Evolutionary conservation across 2,797 vertebrate species (phyloP), one percentile per base, ranked within the genome.

Genomic region (Micrastur ruficollis): DNA sequence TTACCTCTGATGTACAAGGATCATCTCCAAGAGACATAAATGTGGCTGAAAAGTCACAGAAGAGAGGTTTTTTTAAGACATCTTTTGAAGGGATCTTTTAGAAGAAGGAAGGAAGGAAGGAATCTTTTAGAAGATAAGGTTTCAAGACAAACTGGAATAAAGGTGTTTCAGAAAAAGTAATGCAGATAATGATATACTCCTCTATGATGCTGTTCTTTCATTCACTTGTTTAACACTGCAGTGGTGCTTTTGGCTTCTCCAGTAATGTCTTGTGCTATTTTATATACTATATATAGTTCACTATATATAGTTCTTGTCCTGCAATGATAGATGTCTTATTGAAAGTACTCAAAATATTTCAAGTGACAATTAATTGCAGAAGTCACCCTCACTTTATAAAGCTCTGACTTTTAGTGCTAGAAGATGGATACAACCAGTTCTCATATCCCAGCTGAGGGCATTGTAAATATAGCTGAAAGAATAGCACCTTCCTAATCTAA

Each of bases 261-360:
- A 46, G 62, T 62, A 75, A 44, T 49, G 81, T 84, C 50, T 89
- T 95, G 47, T 81, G 47, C 50, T 93, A 44, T 67, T 89, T 59
- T 76, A 34, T 73, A 55, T 49, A 61, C 49, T 93, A 80, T 55
- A 70, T 84, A 46, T 86, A 93, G 42, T 34, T 89, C 63, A 61
- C 46, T 93, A 80, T 55, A 70, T 84, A 46, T 86, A 93, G 42
- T 34, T 89, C 66, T 80, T 73, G 40, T 81, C 61, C 44, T 86
- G 49, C 53, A 56, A 47, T 83, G 79, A 83, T 74, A 71, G 90
- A 81, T 65, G 56, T 90, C 32, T 78, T 74, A 56, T 25, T 49
- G 52, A 87, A 92, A 94, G 31, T 59, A 76, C 14, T 86, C 40
- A 80, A 80, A 90, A 72, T 90, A 90, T 67, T 95, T 90, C 46